Evolutionary conservation across 2,113 vertebrate species (phyloP), one percentile per base, ranked within the genome.

Genomic region (Antigone vipio): DNA sequence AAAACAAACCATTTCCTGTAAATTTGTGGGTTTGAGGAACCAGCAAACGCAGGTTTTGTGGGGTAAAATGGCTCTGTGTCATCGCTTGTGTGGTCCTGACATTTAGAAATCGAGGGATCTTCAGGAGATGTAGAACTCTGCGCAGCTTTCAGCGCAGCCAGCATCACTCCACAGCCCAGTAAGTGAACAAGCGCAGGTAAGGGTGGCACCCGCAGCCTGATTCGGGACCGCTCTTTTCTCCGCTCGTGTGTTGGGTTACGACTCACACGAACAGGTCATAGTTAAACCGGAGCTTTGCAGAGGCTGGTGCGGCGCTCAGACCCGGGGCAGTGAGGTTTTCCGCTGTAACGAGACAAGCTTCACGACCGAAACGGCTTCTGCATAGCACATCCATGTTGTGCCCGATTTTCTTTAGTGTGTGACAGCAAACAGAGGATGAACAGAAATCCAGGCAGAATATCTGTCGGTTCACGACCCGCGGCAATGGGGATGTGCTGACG

Each of bases 371-470:
- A 20, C 4, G 2, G 22, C 47, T 44, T 52, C 64, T 62, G 77
- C 19, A 9, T 27, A 12, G 49, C 34, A 20, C 60, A 44, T 30
- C 50, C 40, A 11, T 49, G 45, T 19, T 24, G 30, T 8, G 35
- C 40, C 19, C 40, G 1, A 10, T 72, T 72, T 60, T 49, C 16
- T 19, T 47, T 11, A 8, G 38, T 1, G 17, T 18, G 19, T 26
- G 63, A 23, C 38, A 47, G 76, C 7, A 11, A 77, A 30, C 2
- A 19, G 12, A 49, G 49, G 24, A 30, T 12, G 47, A 50, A 76
- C 6, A 34, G 56, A 26, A 32, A 8, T 1, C 12, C 34, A 2
- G 30, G 42, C 0, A n/a, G 27, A 19, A 4, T 11, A 24, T 3
- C 45, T 67, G 40, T 30, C 49, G 49, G 26, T 14, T 38, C 23